Evolutionary conservation across 2,113 vertebrate genomes (phyloP), one percentile per base, ranked within the genome.

Genomic region (Catharus bicknelli): DNA sequence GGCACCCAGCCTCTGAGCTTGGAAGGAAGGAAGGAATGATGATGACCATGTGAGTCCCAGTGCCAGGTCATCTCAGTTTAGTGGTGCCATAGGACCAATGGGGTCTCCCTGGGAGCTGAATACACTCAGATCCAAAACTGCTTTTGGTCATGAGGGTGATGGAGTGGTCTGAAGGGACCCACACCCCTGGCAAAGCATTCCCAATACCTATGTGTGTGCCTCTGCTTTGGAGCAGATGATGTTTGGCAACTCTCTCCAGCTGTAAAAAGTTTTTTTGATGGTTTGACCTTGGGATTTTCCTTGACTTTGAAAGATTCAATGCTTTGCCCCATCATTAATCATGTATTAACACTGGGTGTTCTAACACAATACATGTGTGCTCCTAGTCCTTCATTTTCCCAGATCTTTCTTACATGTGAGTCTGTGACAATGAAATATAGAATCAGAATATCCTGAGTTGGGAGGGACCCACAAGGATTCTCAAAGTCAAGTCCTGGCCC

Each of bases 141-240:
- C 34, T 50, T 64, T 64, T 45, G 53, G 27, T 22, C 8, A 16
- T 3, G 9, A 68, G 20, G 5, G 13, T 19, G 16, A 36, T 12
- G 8, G 17, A 32, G 11, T 19, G 6, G 4, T 48, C 29, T 64
- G 29, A 81, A 72, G 13, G 21, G 6, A 12, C 1, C 12, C 29
- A 7, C 3, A 3, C 4, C 17, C 6, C 20, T 36, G 25, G 8
- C 0, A 3, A 64, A 36, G 6, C 18, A 38, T 1, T 16, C 11
- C 10, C 0, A 2, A 8, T 10, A 3, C 5, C 1, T 27, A 4
- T 9, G 1, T n/a, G 20, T 20, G 3, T 1, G 0, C 2, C 13
- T 63, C 12, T 47, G 11, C 18, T 67, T 38, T 54, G 12, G 8
- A 30, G 18, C 10, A 50, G 11, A 13, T 43, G 20, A 40, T 17